These are phyloP conservation scores for Poecile montanus DNA, from an alignment of 2,797 vertebrate genomes.

Conservation along the genomic window DNA sequence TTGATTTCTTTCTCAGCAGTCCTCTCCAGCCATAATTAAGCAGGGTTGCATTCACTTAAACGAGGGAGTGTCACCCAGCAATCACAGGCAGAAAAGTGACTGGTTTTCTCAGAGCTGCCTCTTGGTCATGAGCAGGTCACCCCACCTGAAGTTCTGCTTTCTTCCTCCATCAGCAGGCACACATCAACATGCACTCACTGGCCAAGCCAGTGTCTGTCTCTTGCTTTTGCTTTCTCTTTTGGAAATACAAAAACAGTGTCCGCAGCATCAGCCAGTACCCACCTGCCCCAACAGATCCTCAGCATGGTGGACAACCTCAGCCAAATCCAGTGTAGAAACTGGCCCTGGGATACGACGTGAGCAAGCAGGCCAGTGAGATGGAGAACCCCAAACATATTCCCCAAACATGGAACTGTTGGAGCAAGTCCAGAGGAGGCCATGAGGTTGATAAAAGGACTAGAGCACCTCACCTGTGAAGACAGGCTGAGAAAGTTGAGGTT, in stretches of 20 bases:
- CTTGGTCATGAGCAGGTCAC: not conserved
- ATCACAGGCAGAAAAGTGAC: not conserved
- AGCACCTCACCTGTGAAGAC: not conserved
- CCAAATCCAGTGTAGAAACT: not conserved
- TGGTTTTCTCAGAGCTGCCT: not conserved
- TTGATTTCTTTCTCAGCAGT: not conserved
- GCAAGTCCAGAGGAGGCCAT: not conserved
- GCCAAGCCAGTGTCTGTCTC: not conserved
- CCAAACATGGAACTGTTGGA: not conserved
- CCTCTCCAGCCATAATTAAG: not conserved
- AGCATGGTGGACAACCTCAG: not conserved
- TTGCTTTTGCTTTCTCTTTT: not conserved
- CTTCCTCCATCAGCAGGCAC: not conserved
- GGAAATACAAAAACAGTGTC: not conserved
- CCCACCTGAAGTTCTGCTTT: not conserved
- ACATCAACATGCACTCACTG: not conserved
- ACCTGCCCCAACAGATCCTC: not conserved
- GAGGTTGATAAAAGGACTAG: not conserved
- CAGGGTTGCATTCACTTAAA: not conserved
- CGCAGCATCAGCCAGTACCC: not conserved
- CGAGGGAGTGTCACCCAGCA: not conserved
- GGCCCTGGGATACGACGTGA: not conserved
- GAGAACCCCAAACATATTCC: not conserved
- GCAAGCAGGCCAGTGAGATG: fast-evolving
- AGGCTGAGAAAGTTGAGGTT: not conserved